Base-by-base conservation (phyloP, 2,797 vertebrate species). In the Tympanoctomys barrerae region DNA sequence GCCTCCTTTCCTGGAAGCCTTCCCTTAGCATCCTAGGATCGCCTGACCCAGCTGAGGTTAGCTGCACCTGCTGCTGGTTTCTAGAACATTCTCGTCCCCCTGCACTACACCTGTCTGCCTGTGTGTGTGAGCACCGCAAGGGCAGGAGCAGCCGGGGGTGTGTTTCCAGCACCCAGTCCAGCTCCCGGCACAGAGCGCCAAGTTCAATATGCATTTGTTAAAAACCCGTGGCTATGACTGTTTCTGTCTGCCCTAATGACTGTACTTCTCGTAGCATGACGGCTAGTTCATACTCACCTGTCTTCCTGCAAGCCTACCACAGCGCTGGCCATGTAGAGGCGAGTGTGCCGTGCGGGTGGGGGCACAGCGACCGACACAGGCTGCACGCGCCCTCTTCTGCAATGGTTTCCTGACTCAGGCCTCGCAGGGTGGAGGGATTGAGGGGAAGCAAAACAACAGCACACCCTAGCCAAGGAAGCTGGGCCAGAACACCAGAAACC, bases 321-420 rank as follows among this genome's bases (percentile, higher is more conserved):
- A 9, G 85, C 0, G 62, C 22, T 1, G 11, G 52, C 4, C 0
- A 19, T 16, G 8, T 0, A 11, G 3, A 3, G 0, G 4, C 9
- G 7, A 1, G 31, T 1, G 4, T 0, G 0, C 21, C 0, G 0
- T 0, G 9, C 1, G 39, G 80, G 80, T 2, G 36, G 52, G n/a
- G 42, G 57, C 7, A 0, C 0, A 36, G 78, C 0, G n/a, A 42
- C 77, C 81, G 31, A 62, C 36, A 52, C 1, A 2, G 36, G 46
- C 31, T 19, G 33, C 33, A 70, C 21, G 3, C 5, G 68, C 90
- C 81, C n/a, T 39, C 31, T 24, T 16, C 68, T 2, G 62, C 85
- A 39, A 70, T 39, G 77, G 85, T 77, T 64, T 87, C 49, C 92
- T 54, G 39, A 93, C 62, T 64, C 54, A 5, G 70, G 70, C 28